phyloP scores from a whole-genome alignment of 2,113 vertebrate species.

The Caretta caretta region DNA sequence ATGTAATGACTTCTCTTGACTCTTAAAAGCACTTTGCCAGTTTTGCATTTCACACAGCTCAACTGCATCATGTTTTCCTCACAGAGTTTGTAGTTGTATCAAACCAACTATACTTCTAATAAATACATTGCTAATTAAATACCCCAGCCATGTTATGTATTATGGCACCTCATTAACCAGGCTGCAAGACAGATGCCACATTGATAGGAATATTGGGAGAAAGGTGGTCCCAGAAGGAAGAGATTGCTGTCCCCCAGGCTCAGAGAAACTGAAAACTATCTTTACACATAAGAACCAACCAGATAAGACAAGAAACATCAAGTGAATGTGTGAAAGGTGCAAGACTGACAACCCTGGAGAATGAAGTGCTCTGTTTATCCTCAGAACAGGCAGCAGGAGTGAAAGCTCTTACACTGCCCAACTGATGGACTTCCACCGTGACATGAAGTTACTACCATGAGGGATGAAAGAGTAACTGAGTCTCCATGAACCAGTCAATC shows the following conservation, averaged over 20 bases:
- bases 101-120: background rate
- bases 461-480: background rate
- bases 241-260: background rate
- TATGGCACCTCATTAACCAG: background rate
- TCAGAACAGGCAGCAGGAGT: background rate
- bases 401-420: background rate
- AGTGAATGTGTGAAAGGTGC: background rate
- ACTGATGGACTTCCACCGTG: background rate
- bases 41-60: slow-evolving; percentile 14
- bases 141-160: background rate
- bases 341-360: background rate
- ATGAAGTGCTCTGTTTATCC: background rate
- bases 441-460: background rate
- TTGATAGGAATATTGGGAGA: background rate
- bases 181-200: background rate
- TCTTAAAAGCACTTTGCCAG: slow-evolving; percentile 41
- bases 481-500: background rate
- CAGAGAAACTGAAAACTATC: background rate
- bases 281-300: rapidly evolving
- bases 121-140: background rate
- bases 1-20: slow-evolving; percentile 27
- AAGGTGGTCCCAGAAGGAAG: background rate
- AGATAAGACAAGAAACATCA: background rate
- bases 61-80: background rate
- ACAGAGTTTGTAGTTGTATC: background rate